Percentiles rank a stretch among this genome's conserved stretches.
Conservation (phyloP, 2,113 vertebrate genomes). For the Semicossyphus pulcher region DNA sequence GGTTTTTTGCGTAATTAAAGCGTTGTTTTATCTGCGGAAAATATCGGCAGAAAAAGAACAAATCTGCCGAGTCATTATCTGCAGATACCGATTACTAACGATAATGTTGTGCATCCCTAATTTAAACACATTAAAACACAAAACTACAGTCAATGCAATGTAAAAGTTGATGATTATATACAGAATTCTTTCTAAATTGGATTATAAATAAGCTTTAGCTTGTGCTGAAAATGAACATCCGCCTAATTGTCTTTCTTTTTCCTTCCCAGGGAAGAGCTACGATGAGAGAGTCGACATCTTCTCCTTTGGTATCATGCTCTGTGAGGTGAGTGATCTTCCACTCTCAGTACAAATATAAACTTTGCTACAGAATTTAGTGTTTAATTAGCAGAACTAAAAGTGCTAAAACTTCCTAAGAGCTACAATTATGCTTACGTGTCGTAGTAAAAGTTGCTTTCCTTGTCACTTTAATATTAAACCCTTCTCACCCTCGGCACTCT, state of each 20-base stretch:
- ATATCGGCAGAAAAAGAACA: too few species aligned
- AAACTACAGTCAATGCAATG: too few species aligned
- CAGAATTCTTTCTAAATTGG: too few species aligned
- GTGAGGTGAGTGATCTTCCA: conserved; percentile 88
- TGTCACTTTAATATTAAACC: background rate
- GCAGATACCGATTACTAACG: too few species aligned
- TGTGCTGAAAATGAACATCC: background rate
- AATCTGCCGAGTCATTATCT: too few species aligned
- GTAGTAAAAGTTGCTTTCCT: background rate
- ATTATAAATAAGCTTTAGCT: too few species aligned
- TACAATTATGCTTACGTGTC: background rate
- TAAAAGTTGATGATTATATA: too few species aligned
- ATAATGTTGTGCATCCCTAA: too few species aligned
- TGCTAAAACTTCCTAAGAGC: background rate
- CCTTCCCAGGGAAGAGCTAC: conserved; percentile 89
- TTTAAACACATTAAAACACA: too few species aligned
- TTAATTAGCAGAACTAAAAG: background rate
- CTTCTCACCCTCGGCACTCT: background rate
- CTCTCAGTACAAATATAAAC: background rate
- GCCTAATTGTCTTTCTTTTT: conserved; percentile 8
- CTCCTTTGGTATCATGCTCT: conserved; percentile 98
- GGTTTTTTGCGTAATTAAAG: too few species aligned
- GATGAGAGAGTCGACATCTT: conserved; percentile 98
- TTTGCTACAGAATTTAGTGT: too few species aligned
- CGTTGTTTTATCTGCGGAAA: too few species aligned